Evolutionary conservation across 2,888 invertebrate genomes (phyloP).

Genomic region (Strigamia transsilvanica): DNA sequence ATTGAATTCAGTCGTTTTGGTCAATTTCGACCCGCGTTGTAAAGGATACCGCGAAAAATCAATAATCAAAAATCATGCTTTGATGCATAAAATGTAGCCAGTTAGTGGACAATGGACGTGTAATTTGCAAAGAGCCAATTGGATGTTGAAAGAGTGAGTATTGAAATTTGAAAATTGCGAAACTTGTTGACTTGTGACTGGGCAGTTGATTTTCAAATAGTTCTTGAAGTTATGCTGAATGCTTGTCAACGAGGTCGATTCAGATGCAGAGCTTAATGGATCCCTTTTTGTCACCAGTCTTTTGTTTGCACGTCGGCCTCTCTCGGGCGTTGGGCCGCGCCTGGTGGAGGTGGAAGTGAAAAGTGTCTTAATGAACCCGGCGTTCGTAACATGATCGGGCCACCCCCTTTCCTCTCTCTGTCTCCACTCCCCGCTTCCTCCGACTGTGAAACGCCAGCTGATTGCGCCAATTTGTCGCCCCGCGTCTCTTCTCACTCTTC

Average conservation of each 20-base stretch:
- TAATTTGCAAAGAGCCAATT: too few species aligned
- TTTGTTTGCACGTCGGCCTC: neutral
- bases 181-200: too few species aligned
- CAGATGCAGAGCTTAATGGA: neutral
- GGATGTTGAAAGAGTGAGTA: too few species aligned
- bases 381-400: slow-evolving; percentile 44
- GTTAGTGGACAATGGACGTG: too few species aligned
- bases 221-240: neutral
- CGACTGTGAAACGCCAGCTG: slow-evolving; percentile 42
- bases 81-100: too few species aligned
- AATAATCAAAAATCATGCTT: too few species aligned
- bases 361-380: slow-evolving; percentile 48
- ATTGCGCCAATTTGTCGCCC: slow-evolving; percentile 51
- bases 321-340: neutral
- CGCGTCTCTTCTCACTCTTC: neutral
- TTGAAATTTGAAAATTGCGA: too few species aligned
- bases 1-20: too few species aligned
- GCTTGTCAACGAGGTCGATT: neutral
- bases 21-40: too few species aligned
- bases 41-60: too few species aligned
- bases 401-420: neutral
- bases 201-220: too few species aligned
- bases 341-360: slow-evolving; percentile 46
- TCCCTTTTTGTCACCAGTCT: neutral
- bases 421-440: slow-evolving; percentile 34